These are phyloP conservation scores for Siderastrea radians DNA, from an alignment of 92 coral and sea anemone species.

Conservation along the genomic window DNA sequence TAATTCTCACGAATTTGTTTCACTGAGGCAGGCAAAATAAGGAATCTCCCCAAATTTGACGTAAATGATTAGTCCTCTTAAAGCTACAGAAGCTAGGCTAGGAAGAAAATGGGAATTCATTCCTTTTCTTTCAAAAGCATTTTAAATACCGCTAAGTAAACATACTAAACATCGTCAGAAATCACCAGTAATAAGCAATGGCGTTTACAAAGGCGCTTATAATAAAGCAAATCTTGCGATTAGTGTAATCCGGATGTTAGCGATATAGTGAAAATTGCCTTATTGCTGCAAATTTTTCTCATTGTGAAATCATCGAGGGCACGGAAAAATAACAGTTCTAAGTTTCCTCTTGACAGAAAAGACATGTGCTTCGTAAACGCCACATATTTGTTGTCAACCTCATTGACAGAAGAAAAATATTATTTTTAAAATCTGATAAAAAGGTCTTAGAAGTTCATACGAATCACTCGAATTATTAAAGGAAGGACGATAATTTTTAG, in stretches of 20 bases:
- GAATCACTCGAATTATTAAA: neutral
- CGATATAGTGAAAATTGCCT: neutral
- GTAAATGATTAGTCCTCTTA: too few relatives aligned
- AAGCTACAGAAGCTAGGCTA: too few relatives aligned
- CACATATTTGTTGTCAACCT: neutral
- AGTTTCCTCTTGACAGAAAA: slow-evolving; percentile 3
- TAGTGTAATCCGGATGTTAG: neutral
- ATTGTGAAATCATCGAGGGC: neutral
- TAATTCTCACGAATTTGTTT: too few relatives aligned
- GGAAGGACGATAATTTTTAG: neutral
- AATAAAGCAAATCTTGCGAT: neutral
- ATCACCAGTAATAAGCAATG: neutral
- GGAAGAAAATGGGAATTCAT: too few relatives aligned
- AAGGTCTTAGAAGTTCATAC: neutral
- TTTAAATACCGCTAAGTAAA: too few relatives aligned
- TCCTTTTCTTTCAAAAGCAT: too few relatives aligned
- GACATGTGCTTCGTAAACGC: neutral
- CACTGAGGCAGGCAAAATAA: too few relatives aligned
- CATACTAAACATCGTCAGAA: neutral
- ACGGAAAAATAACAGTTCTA: neutral
- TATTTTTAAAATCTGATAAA: neutral
- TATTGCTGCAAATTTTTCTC: neutral
- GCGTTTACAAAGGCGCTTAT: neutral
- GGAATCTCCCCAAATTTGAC: too few relatives aligned
- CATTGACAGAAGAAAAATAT: slow-evolving; percentile 12